Evolutionary conservation across 1,140 invertebrate species (phyloP).

Genomic region (Drosophila gunungcola): DNA sequence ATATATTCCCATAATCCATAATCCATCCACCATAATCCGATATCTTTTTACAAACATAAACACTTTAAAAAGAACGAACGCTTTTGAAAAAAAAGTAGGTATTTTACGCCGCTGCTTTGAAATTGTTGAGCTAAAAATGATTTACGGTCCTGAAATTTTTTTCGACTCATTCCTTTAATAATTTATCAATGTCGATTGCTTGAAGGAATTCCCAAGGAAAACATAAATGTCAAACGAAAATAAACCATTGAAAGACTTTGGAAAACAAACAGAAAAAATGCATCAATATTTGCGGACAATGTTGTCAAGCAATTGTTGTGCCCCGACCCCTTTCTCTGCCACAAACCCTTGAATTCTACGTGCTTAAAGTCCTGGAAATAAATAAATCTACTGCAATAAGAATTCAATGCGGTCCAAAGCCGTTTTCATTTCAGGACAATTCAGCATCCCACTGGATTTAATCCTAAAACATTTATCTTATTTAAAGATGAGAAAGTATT

Average conservation of each 20-base stretch:
- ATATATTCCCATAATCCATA: too few species aligned
- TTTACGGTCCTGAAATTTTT: neutral
- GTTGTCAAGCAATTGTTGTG: constrained; percentile 41
- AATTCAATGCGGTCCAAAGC: constrained; percentile 24
- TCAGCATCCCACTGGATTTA: constrained; percentile 28
- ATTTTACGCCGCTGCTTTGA: neutral
- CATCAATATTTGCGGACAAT: constrained; percentile 58
- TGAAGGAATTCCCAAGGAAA: constrained; percentile 39
- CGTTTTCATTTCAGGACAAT: constrained; percentile 6
- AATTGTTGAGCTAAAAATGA: neutral
- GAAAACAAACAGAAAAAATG: constrained; percentile 42
- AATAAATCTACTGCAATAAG: constrained; percentile 34
- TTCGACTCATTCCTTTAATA: constrained; percentile 15
- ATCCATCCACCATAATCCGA: too few species aligned
- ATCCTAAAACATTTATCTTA: neutral
- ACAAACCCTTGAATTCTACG: constrained; percentile 23
- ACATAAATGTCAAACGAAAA: constrained; percentile 54
- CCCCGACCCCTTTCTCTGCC: too few species aligned
- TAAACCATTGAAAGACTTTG: constrained; percentile 37
- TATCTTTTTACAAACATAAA: too few species aligned
- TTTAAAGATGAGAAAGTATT: constrained; percentile 10
- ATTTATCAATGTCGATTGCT: constrained; percentile 36
- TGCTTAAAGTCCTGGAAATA: constrained; percentile 34
- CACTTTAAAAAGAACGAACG: too few species aligned
- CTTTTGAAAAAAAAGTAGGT: too few species aligned